These are phyloP conservation scores for Beroe forskalii DNA, from an alignment of 37 sponge, comb jelly and placozoan species.

Conservation along the genomic window DNA sequence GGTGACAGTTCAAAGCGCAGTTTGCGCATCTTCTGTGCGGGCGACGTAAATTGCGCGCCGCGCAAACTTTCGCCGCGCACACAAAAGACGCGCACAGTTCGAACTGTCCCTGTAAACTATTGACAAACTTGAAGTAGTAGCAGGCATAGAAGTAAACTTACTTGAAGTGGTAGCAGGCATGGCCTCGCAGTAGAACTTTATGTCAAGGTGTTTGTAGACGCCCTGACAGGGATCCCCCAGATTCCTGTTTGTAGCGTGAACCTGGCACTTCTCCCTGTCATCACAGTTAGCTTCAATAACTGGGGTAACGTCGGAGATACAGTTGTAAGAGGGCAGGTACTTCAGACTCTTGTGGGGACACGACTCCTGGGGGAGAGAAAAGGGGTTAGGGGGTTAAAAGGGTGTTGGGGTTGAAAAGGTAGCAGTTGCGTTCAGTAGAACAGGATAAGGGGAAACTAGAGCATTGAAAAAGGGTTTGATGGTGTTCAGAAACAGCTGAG, in stretches of 20 bases:
- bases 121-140: no score
- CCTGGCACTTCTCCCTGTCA: neutral
- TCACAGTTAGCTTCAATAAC: neutral
- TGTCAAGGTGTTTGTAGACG: slow-evolving; percentile 54
- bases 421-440: neutral
- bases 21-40: no score
- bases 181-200: slow-evolving; percentile 32
- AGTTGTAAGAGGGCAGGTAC: neutral
- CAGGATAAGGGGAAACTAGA: neutral
- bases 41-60: no score
- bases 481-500: no score
- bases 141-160: no score
- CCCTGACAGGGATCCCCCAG: slow-evolving; percentile 33
- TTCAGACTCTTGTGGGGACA: slow-evolving; percentile 46
- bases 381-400: no score
- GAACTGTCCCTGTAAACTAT: no score
- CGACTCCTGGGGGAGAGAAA: slow-evolving; percentile 13
- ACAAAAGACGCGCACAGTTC: no score
- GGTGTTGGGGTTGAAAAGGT: no score
- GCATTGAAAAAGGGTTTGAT: no score
- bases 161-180: neutral
- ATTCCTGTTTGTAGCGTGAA: slow-evolving; percentile 51
- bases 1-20: no score
- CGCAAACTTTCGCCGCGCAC: no score
- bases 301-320: slow-evolving; percentile 31